Conservation (phyloP, 2,797 vertebrate species). For the Coilia nasus region DNA sequence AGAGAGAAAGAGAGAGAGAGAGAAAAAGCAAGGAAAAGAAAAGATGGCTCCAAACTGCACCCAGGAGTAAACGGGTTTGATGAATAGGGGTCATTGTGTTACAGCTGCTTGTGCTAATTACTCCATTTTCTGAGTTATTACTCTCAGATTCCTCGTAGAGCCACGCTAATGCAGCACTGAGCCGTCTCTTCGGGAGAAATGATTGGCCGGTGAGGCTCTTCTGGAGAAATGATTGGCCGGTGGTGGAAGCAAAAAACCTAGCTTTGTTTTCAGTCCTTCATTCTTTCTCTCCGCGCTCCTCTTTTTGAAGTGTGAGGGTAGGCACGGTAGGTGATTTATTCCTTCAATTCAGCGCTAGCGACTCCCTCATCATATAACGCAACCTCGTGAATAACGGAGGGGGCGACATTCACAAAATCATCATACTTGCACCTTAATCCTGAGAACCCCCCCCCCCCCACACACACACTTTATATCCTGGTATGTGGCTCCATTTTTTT, state of each 20-base stretch:
- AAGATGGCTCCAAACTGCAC: conserved; percentile 52
- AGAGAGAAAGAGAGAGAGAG: conserved; percentile 3
- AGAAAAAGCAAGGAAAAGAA: conserved; percentile 7
- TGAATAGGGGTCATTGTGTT: conserved; percentile 61
- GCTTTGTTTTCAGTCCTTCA: conserved; percentile 38
- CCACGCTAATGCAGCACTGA: conserved; percentile 47
- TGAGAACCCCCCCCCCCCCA: neutral
- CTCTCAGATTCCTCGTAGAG: conserved; percentile 55
- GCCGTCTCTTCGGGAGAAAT: conserved; percentile 48
- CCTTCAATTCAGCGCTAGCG: conserved; percentile 10
- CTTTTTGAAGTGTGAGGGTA: neutral
- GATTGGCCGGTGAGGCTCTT: too few relatives aligned
- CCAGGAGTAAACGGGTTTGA: conserved; percentile 58
- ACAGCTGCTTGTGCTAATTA: conserved; percentile 62
- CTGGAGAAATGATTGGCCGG: conserved; percentile 41
- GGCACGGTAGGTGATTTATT: conserved; percentile 11
- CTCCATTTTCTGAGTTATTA: conserved; percentile 60
- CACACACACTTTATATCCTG: conserved; percentile 12
- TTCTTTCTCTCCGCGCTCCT: neutral
- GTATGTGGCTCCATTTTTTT: neutral
- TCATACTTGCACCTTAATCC: conserved; percentile 17
- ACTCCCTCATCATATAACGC: conserved; percentile 12
- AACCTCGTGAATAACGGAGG: neutral
- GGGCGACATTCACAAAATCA: conserved; percentile 8
- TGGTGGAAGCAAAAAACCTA: conserved; percentile 37